Evolutionary conservation across 2,113 vertebrate species (phyloP).

Genomic region (Hipposideros armiger): DNA sequence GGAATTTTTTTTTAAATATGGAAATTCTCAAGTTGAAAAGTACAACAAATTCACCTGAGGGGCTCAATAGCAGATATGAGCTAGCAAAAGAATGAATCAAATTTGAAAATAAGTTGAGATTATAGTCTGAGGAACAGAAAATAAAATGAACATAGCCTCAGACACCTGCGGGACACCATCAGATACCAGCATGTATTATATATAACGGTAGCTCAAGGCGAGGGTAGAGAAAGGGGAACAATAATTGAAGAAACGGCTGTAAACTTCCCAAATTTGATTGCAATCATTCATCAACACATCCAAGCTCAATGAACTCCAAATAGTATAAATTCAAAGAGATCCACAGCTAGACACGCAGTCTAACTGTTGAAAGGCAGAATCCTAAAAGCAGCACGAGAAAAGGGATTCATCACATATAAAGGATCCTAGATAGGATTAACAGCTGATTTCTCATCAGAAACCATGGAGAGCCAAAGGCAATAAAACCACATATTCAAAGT

Average conservation of each 20-base stretch:
- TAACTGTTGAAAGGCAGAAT: neutral
- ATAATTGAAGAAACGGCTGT: neutral
- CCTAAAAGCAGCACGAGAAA: neutral
- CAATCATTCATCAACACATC: neutral
- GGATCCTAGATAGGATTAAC: neutral
- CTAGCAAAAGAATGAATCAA: neutral
- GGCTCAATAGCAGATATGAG: neutral
- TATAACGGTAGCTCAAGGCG: neutral
- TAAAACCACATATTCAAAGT: neutral
- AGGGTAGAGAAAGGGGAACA: neutral
- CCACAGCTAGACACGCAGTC: neutral
- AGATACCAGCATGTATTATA: neutral
- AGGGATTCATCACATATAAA: neutral
- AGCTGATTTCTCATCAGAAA: neutral
- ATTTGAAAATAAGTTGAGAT: neutral
- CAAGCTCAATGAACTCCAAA: neutral
- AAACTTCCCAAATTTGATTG: neutral
- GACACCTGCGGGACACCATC: neutral
- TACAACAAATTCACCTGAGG: neutral
- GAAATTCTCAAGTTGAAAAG: neutral
- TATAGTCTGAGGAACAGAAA: neutral
- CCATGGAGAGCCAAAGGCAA: neutral
- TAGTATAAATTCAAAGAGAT: neutral
- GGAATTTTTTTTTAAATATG: neutral
- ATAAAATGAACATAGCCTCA: neutral